phyloP scores from a whole-genome alignment of 2,888 invertebrate genomes.

The Pristionchus fissidentatus region DNA sequence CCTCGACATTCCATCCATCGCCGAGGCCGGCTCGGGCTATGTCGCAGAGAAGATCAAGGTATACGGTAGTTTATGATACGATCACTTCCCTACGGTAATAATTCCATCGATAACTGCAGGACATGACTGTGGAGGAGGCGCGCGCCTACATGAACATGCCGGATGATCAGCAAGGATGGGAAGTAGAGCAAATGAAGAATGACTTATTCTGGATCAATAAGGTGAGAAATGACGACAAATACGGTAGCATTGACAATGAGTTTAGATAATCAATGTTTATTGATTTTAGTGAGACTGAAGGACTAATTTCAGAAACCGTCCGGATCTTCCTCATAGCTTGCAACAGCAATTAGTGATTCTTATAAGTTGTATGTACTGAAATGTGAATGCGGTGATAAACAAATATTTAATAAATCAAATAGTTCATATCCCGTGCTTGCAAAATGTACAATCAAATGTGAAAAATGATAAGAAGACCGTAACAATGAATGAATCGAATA shows the following conservation, averaged over 20 bases:
- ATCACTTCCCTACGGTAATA: no score
- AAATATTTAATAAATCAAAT: no score
- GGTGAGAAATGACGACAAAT: background rate
- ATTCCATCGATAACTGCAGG: no score
- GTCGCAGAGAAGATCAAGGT: constrained; percentile 48
- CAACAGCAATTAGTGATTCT: no score
- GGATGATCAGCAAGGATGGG: constrained; percentile 19
- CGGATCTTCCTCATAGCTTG: no score
- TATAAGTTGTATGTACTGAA: no score
- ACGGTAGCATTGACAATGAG: no score
- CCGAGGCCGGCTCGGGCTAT: constrained; percentile 42
- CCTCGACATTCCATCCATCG: constrained; percentile 47
- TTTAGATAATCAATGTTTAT: background rate
- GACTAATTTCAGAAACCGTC: background rate
- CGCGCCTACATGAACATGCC: constrained; percentile 28
- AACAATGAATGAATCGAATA: background rate
- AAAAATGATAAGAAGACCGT: background rate
- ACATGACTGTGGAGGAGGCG: constrained; percentile 45
- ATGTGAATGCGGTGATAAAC: background rate
- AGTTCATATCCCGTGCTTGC: no score
- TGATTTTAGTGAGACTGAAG: background rate
- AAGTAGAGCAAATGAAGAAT: background rate
- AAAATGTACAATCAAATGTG: background rate
- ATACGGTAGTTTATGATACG: background rate
- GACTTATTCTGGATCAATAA: constrained; percentile 18